These are phyloP conservation scores for Brachyalestes nurse DNA, from an alignment of 2,797 vertebrate genomes.

Conservation along the genomic window DNA sequence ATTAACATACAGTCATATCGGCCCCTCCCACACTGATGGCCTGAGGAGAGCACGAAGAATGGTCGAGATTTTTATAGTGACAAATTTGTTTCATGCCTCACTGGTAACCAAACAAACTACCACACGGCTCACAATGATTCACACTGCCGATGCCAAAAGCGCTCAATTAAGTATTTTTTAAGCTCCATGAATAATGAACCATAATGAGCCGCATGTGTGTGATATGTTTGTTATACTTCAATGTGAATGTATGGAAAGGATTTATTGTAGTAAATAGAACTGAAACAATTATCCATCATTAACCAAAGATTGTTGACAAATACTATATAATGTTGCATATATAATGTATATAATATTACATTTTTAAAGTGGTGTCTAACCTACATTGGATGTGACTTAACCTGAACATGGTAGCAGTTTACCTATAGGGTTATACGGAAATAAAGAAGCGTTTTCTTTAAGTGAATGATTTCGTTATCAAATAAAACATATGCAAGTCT, in stretches of 20 bases:
- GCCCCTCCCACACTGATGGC: not conserved
- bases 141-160: constrained; percentile 29
- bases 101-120: constrained; percentile 10
- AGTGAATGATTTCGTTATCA: too few relatives aligned
- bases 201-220: constrained; percentile 6
- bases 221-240: not conserved
- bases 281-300: too few relatives aligned
- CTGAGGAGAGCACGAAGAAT: not conserved
- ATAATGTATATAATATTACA: too few relatives aligned
- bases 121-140: constrained; percentile 27
- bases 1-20: not conserved
- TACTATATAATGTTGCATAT: too few relatives aligned
- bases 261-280: constrained; percentile 17
- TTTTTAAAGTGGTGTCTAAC: too few relatives aligned
- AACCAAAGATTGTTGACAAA: too few relatives aligned
- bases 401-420: too few relatives aligned
- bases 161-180: constrained; percentile 35
- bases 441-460: too few relatives aligned
- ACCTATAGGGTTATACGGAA: too few relatives aligned
- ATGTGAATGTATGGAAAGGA: constrained; percentile 4
- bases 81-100: not conserved
- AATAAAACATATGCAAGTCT: too few relatives aligned
- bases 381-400: too few relatives aligned
- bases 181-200: constrained; percentile 22
- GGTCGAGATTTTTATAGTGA: not conserved